These are phyloP conservation scores for Pycnonotus jocosus DNA, from an alignment of 2,113 vertebrate species.

Conservation along the genomic window DNA sequence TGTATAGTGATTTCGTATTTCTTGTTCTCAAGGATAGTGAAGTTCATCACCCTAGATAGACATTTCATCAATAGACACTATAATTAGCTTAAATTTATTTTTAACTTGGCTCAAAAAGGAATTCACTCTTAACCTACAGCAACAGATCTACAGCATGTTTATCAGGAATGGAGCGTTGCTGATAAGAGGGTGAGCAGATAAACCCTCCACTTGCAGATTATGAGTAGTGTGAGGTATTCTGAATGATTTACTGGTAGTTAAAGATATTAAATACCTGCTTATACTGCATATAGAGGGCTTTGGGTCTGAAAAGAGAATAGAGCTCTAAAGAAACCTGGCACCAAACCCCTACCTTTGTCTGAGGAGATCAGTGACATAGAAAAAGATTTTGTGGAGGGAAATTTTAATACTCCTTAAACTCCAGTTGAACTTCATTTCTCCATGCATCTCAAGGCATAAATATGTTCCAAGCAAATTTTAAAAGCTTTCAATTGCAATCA, in stretches of 20 bases:
- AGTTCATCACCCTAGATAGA: neutral
- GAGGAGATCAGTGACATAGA: neutral
- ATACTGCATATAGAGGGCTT: neutral
- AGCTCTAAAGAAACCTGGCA: neutral
- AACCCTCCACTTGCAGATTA: neutral
- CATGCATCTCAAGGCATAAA: slow-evolving; percentile 41
- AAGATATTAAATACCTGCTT: neutral
- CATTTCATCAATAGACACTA: neutral
- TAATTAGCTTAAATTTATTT: neutral
- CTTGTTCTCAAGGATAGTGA: neutral
- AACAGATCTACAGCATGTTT: neutral
- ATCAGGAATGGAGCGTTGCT: neutral
- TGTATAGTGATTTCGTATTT: neutral
- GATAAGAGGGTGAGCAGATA: neutral
- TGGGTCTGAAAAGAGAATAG: neutral
- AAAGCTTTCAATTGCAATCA: slow-evolving; percentile 67
- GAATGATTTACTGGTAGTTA: neutral
- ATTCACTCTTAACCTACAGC: neutral
- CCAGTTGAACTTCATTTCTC: slow-evolving; percentile 57
- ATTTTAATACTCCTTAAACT: slow-evolving; percentile 47
- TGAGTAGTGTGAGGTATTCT: neutral
- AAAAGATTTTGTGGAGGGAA: neutral
- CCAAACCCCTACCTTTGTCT: neutral
- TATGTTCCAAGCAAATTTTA: slow-evolving; percentile 62
- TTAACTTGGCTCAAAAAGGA: neutral